Conservation (phyloP, 2,888 invertebrate species). For the Unio pictorum region DNA sequence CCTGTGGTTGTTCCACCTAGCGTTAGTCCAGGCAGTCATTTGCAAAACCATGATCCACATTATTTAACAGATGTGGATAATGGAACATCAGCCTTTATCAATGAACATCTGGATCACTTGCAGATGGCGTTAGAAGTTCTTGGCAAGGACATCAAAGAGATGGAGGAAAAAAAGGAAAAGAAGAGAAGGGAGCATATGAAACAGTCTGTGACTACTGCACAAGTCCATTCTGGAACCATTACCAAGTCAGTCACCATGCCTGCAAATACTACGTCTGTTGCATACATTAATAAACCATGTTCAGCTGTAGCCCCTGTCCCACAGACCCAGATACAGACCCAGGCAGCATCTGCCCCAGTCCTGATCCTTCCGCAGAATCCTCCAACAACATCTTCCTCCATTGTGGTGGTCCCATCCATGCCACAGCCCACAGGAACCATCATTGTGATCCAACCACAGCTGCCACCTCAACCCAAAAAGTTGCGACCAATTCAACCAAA, state of each 20-base stretch:
- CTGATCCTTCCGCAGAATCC: too few species aligned
- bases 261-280: too few species aligned
- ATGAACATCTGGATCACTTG: too few species aligned
- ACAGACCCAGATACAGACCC: background rate
- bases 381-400: background rate
- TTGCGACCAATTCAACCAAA: constrained; percentile 28
- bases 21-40: too few species aligned
- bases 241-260: too few species aligned
- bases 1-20: too few species aligned
- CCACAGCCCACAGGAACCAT: constrained; percentile 1
- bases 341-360: background rate
- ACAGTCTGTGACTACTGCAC: background rate
- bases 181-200: background rate
- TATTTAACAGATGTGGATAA: too few species aligned
- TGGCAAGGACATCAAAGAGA: constrained; percentile 1
- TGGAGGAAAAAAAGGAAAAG: background rate
- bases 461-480: constrained; percentile 11
- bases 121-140: constrained; percentile 2
- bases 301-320: background rate
- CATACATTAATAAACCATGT: too few species aligned
- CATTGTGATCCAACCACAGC: constrained; percentile 11
- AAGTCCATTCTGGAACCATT: too few species aligned
- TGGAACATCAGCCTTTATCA: too few species aligned
- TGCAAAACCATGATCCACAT: too few species aligned
- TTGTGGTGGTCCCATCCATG: background rate